phyloP scores from a whole-genome alignment of 2,888 invertebrate species.

The Catocala fraxini region DNA sequence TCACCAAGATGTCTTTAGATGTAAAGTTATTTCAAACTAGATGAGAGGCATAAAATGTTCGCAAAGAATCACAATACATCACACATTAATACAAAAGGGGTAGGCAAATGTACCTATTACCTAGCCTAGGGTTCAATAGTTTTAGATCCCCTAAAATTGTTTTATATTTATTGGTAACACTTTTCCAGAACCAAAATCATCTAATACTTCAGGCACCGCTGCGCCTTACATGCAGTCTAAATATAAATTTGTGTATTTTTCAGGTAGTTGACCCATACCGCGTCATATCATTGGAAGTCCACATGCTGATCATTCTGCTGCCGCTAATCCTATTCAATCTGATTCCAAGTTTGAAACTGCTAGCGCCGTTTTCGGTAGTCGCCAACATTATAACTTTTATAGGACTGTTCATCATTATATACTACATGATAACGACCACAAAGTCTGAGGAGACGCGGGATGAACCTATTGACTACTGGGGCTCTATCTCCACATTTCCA shows the following conservation, averaged over 20 bases:
- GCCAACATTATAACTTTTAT: slow-evolving; percentile 93
- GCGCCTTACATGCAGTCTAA: too few relatives aligned
- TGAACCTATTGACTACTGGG: slow-evolving; percentile 77
- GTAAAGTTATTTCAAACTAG: too few relatives aligned
- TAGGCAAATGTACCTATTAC: too few relatives aligned
- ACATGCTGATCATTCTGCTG: slow-evolving; percentile 90
- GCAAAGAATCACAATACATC: too few relatives aligned
- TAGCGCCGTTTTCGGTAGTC: slow-evolving; percentile 94
- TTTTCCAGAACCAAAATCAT: too few relatives aligned
- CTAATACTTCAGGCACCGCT: too few relatives aligned
- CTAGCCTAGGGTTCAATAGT: too few relatives aligned
- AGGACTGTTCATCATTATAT: slow-evolving; percentile 92
- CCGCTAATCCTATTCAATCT: slow-evolving; percentile 91
- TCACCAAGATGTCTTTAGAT: too few relatives aligned
- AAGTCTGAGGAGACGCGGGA: slow-evolving; percentile 59
- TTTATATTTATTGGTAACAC: too few relatives aligned
- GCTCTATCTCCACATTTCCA: slow-evolving; percentile 71
- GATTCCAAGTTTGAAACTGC: slow-evolving; percentile 91
- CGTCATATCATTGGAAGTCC: slow-evolving; percentile 82
- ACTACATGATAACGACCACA: slow-evolving; percentile 83
- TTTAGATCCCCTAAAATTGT: too few relatives aligned
- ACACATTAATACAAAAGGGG: too few relatives aligned
- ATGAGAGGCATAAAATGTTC: too few relatives aligned
- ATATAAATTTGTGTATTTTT: neutral
- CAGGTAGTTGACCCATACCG: slow-evolving; percentile 50